Base-by-base conservation (phyloP, 2,888 invertebrate genomes). In the Listrodromus nycthemerus region DNA sequence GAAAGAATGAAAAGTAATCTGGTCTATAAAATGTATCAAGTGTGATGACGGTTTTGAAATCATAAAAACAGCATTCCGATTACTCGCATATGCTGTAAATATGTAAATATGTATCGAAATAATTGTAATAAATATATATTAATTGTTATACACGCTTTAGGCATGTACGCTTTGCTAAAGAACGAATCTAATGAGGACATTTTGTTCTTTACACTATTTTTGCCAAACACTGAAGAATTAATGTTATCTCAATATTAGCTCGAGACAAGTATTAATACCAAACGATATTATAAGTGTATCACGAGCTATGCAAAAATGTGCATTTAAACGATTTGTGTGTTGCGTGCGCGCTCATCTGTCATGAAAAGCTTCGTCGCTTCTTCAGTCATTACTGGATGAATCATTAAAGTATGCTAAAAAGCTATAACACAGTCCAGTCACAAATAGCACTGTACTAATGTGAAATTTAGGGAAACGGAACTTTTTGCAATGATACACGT, bases 31-130 rank as follows among this genome's bases (percentile, higher is more conserved):
- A 58, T 55, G 16, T n/a, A 7, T 21, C 16, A 30, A 27, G 21
- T 50, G 33, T 6, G 19, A 63, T 63, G 19, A 61, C 48, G 24
- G 37, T 50, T 50, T 50, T 50, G 13, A 45, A 63, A 21, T 21
- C 58, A 65, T n/a, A 19, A 33, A 73, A n/a, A 78, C 50, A 61
- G 27, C 41, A 67, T 76, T 77, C 48, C n/a, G 58, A 50, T 66
- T 77, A 79, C 82, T 84, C 74, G 73, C 55, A 45, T 69, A 52
- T 58, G 70, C 77, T 86, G 86, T 86, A 85, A 80, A 86, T 82
- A 86, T 86, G 86, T 86, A 85, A 82, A 86, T 86, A 86, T 71
- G 52, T 80, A 69, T 69, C 55, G 37, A 75, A 63, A 74, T 33
- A 66, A 77, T 27, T 71, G 24, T 66, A 84, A 74, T 69, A 55